phyloP scores from a whole-genome alignment of 2,797 vertebrate species.

The Eidolon dupreanum region DNA sequence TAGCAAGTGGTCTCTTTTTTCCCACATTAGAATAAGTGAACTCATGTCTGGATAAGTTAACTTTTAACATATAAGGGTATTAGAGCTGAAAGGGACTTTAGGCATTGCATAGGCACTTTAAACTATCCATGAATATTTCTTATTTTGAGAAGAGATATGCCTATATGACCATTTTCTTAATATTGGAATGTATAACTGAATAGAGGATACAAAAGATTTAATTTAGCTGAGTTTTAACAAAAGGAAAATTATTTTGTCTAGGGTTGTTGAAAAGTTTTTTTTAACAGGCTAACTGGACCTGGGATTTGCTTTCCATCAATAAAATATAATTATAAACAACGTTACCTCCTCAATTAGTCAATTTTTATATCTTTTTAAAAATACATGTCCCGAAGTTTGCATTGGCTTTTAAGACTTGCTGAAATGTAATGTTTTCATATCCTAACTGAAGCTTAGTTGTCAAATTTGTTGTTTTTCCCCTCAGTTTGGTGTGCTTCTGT shows the following conservation, averaged over 20 bases:
- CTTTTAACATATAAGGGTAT: not conserved
- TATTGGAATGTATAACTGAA: conserved; percentile 22
- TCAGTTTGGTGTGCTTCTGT: not conserved
- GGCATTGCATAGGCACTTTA: not conserved
- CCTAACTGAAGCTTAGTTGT: conserved; percentile 6
- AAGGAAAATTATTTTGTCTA: conserved; percentile 15
- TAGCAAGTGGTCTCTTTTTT: not conserved
- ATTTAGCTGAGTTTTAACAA: conserved; percentile 20
- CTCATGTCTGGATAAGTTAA: not conserved
- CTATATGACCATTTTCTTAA: conserved; percentile 7
- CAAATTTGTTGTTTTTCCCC: conserved; percentile 10
- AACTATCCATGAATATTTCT: not conserved
- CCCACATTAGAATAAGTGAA: not conserved
- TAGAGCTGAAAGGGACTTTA: not conserved
- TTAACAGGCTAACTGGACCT: not conserved
- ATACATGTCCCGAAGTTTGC: conserved; percentile 17
- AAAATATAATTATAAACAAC: conserved; percentile 48
- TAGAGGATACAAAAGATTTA: not conserved
- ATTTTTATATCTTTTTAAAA: conserved; percentile 37
- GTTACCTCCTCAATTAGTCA: conserved; percentile 15
- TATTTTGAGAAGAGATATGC: conserved; percentile 24
- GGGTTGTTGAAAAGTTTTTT: not conserved
- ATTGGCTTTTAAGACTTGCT: conserved; percentile 1
- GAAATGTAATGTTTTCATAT: conserved; percentile 36
- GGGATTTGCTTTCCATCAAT: conserved; percentile 36